Conservation (phyloP, 2,888 invertebrate species). For the Anoplius nigerrimus region DNA sequence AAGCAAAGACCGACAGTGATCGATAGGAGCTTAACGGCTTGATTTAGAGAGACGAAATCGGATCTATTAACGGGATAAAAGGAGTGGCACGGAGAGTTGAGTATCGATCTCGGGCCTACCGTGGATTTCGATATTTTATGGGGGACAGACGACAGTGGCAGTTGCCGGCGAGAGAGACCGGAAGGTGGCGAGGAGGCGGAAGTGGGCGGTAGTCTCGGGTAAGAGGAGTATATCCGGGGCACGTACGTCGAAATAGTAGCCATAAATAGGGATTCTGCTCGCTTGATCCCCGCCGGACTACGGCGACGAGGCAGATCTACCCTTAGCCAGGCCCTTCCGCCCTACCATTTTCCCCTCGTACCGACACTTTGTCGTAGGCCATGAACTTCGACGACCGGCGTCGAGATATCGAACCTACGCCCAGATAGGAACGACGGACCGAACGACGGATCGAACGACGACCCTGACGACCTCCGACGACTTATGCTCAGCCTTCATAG, state of each 20-base stretch:
- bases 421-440: not conserved
- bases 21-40: no score
- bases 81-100: no score
- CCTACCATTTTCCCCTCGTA: not conserved
- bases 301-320: not conserved
- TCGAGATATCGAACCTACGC: not conserved
- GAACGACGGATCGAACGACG: no score
- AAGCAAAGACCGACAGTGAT: no score
- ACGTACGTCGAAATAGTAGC: slow-evolving; percentile 52
- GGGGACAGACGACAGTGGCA: slow-evolving; percentile 40
- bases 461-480: no score
- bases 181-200: no score
- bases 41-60: no score
- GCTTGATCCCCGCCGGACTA: slow-evolving; percentile 31
- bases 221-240: slow-evolving; percentile 44
- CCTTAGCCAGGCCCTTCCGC: not conserved
- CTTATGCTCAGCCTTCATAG: not conserved
- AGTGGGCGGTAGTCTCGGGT: slow-evolving; percentile 3
- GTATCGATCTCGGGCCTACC: slow-evolving; percentile 31
- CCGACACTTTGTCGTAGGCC: no score
- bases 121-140: slow-evolving; percentile 54
- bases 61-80: no score
- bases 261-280: slow-evolving; percentile 59
- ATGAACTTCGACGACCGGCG: not conserved
- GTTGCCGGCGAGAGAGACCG: no score